Base-by-base conservation (phyloP, 2,888 invertebrate species). In the Nomada fucata region DNA sequence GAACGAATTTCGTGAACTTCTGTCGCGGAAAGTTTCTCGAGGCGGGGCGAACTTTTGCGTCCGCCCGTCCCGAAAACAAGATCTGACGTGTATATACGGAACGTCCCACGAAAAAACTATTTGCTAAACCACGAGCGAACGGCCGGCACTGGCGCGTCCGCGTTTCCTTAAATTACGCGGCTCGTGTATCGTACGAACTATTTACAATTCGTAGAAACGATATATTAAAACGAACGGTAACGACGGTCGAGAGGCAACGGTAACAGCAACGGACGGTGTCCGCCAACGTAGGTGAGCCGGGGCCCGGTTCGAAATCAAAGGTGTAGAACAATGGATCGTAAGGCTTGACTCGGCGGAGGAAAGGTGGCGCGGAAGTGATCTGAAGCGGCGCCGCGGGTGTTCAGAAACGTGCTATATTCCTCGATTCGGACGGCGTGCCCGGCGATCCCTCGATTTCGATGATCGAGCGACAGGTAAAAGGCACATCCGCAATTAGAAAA, bases 401-500 rank as follows among this genome's bases (percentile, higher is more conserved):
- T 60, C 52, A 26, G 15, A 59, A 18, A 2, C 0, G 15, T 26
- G 20, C 26, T 20, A 18, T n/a, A 57, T n/a, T 1, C 11, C 20
- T 18, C 47, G 42, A 42, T 18, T 60, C 11, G 10, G 47, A 15
- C 47, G n/a, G 4, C 63, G 5, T 29, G 5, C 10, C 7, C 36
- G 11, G 10, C 10, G 23, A 23, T 5, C 72, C 42, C 20, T 60
- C 52, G 68, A 42, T 60, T 44, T 64, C 42, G 42, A 47, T 20
- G 53, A 29, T 65, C 61, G 50, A 18, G 69, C 36, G 70, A 64
- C 72, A 68, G 70, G 60, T 69, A 72, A 82, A 86, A 75, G 67
- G 68, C 72, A 76, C 82, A 77, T 79, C 53, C 71, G 64, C 63
- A 81, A 86, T 87, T 87, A 72, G 73, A 60, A 77, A 86, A 86